phyloP scores from a whole-genome alignment of 2,797 vertebrate genomes.

The Falco berigora region DNA sequence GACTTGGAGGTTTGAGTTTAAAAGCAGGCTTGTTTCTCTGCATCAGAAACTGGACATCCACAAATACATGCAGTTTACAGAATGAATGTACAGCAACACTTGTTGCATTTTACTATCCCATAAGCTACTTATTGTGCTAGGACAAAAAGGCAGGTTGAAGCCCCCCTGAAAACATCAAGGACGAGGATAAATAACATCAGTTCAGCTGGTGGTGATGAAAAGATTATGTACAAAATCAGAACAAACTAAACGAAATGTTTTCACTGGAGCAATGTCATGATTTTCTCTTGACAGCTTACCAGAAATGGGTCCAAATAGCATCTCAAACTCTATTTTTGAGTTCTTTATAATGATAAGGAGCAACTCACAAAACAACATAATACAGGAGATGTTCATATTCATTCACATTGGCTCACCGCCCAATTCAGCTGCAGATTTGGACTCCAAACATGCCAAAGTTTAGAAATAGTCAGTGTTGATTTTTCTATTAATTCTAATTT shows the following conservation, averaged over 20 bases:
- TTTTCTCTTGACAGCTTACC: neutral
- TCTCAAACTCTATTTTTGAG: neutral
- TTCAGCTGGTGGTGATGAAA: neutral
- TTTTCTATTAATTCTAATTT: neutral
- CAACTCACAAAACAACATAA: neutral
- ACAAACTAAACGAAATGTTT: neutral
- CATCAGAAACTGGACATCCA: neutral
- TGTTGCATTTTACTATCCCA: neutral
- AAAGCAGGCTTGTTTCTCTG: neutral
- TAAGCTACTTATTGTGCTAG: neutral
- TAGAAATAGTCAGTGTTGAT: neutral
- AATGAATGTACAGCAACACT: neutral
- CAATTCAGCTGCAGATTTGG: neutral
- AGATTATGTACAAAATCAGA: neutral
- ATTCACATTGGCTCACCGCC: neutral
- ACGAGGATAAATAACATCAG: neutral
- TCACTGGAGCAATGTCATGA: neutral
- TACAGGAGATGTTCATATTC: neutral
- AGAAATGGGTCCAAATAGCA: neutral
- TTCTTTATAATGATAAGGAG: neutral
- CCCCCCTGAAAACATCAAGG: neutral
- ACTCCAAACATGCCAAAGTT: neutral
- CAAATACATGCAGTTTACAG: neutral
- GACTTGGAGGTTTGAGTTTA: neutral
- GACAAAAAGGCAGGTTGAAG: neutral